Evolutionary conservation across 2,888 invertebrate genomes (phyloP).

Genomic region (Cryptus armator): DNA sequence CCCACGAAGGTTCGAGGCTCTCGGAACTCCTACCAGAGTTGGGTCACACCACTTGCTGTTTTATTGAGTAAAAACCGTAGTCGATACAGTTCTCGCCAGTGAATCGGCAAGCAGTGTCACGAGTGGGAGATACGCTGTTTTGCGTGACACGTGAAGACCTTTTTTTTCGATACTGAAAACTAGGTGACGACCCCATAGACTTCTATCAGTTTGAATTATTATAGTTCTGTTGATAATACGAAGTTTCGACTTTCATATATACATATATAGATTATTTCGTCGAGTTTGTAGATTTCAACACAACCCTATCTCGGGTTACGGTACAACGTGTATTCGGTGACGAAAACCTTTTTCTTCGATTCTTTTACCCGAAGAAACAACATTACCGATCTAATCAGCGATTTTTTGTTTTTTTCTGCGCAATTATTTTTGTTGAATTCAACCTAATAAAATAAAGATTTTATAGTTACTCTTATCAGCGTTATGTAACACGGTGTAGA

Average conservation of each 20-base stretch:
- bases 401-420: too few species aligned
- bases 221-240: slow-evolving; percentile 32
- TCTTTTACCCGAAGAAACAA: not conserved
- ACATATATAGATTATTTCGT: not conserved
- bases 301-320: slow-evolving; percentile 3
- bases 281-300: slow-evolving; percentile 3
- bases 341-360: not conserved
- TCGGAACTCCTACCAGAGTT: slow-evolving; percentile 3
- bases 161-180: not conserved
- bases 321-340: not conserved
- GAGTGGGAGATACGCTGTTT: not conserved
- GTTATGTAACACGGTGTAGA: not conserved
- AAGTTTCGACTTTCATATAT: not conserved
- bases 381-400: too few species aligned
- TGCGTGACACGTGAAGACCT: slow-evolving; percentile 4
- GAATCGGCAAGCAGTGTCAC: slow-evolving; percentile 21
- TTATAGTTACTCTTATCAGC: not conserved
- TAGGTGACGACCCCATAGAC: not conserved
- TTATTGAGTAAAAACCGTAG: not conserved
- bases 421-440: too few species aligned
- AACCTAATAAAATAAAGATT: not conserved
- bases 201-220: not conserved
- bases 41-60: slow-evolving; percentile 35
- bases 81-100: slow-evolving; percentile 18
- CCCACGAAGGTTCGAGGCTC: slow-evolving; percentile 11